Conservation (phyloP, 2,797 vertebrate species). For the Paedocypris micromegethes region DNA sequence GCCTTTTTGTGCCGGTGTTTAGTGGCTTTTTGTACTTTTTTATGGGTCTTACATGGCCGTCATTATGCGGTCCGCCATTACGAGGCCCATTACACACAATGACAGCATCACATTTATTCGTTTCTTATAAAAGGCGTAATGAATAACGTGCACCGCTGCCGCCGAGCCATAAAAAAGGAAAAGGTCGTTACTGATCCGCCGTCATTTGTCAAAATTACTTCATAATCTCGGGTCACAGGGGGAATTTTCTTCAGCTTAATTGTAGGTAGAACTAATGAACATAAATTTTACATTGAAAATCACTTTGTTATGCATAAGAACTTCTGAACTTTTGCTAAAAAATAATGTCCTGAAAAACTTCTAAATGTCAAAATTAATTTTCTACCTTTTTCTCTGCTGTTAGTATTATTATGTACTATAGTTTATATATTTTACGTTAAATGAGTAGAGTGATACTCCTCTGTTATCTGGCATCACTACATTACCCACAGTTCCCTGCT, state of each 20-base stretch:
- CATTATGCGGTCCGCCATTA: conserved; percentile 73
- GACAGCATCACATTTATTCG: conserved; percentile 74
- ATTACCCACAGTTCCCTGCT: too few species aligned
- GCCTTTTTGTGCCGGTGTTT: too few species aligned
- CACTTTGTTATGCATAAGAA: conserved; percentile 56
- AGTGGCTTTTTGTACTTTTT: conserved; percentile 18
- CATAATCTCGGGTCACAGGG: conserved; percentile 63
- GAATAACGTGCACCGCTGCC: conserved; percentile 65
- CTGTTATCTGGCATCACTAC: too few species aligned
- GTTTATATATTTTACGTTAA: too few species aligned
- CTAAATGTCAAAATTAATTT: too few species aligned
- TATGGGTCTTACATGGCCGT: conserved; percentile 51
- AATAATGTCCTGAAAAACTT: too few species aligned
- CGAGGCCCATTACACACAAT: conserved; percentile 76
- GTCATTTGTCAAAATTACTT: conserved; percentile 78
- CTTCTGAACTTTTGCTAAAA: conserved; percentile 52
- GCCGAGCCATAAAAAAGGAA: conserved; percentile 52
- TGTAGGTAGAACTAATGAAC: conserved; percentile 59
- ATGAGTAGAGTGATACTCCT: too few species aligned
- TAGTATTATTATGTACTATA: too few species aligned
- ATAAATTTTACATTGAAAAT: conserved; percentile 70
- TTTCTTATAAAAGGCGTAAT: conserved; percentile 69
- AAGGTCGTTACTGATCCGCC: conserved; percentile 66
- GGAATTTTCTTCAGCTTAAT: conserved; percentile 71
- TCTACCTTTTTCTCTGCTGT: too few species aligned